Percentiles rank a stretch among this genome's conserved stretches.
phyloP scores from a whole-genome alignment of 2,797 vertebrate species.

The Anas acuta region DNA sequence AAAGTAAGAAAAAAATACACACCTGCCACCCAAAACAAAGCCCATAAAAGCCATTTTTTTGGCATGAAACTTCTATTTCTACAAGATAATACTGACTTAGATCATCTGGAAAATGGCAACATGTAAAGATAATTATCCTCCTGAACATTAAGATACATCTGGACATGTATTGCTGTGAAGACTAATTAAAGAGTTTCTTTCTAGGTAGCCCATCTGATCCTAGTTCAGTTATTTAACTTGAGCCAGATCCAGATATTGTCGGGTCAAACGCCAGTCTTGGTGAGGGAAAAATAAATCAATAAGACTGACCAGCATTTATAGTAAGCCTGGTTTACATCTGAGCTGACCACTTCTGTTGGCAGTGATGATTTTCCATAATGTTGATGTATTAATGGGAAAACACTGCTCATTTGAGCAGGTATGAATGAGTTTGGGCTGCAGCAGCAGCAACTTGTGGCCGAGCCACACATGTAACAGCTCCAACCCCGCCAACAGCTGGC shows the following conservation, averaged over 20 bases:
- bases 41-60: fast-evolving
- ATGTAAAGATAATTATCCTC: not conserved
- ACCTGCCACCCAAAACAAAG: not conserved
- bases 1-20: not conserved
- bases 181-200: not conserved
- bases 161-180: not conserved
- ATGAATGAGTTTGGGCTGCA: not conserved
- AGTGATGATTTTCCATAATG: not conserved
- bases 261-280: not conserved
- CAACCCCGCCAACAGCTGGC: not conserved
- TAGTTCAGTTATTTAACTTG: not conserved
- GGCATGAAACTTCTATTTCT: not conserved
- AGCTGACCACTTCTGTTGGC: not conserved
- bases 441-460: not conserved
- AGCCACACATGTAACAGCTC: not conserved
- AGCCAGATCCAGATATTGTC: not conserved
- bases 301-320: not conserved
- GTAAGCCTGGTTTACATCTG: not conserved
- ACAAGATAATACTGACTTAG: not conserved
- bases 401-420: fast-evolving
- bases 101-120: not conserved
- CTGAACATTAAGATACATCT: not conserved
- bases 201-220: not conserved
- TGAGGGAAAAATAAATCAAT: not conserved
- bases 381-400: not conserved